phyloP scores from a whole-genome alignment of 2,113 vertebrate genomes.

The Holacanthus passer region DNA sequence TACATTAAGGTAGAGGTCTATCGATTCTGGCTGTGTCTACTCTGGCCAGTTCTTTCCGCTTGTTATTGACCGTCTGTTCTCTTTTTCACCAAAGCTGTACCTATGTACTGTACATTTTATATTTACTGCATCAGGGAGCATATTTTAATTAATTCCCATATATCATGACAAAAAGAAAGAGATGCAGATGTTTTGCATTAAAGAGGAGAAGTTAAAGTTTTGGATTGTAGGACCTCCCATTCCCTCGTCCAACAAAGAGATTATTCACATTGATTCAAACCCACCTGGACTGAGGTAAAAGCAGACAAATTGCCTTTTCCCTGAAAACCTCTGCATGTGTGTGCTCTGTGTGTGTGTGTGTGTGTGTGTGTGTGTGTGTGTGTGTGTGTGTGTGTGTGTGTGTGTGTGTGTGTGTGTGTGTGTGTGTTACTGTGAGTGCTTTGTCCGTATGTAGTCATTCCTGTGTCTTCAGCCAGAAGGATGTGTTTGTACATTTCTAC shows the following conservation, averaged over 20 bases:
- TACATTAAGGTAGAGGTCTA: constrained; percentile 65
- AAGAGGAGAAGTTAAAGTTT: neutral
- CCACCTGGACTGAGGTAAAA: constrained; percentile 4
- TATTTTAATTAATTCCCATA: constrained; percentile 27
- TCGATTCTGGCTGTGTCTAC: constrained; percentile 63
- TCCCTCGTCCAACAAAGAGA: neutral
- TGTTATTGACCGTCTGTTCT: constrained; percentile 63
- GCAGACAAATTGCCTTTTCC: neutral
- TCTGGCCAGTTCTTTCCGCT: constrained; percentile 52
- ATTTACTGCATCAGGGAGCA: constrained; percentile 20
- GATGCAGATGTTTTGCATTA: constrained; percentile 9
- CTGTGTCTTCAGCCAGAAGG: neutral
- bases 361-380: too few relatives aligned
- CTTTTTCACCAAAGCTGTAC: constrained; percentile 39
- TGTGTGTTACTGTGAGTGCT: neutral
- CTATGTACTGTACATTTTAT: constrained; percentile 24
- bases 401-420: too few relatives aligned
- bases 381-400: too few relatives aligned
- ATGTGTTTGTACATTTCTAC: neutral
- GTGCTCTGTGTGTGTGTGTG: too few relatives aligned
- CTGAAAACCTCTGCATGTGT: neutral
- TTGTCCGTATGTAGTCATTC: neutral
- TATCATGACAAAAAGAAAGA: constrained; percentile 3
- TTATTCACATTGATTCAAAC: constrained; percentile 12
- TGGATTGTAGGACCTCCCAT: neutral